phyloP scores from a whole-genome alignment of 1,140 invertebrate species.

The Drosophila azteca region DNA sequence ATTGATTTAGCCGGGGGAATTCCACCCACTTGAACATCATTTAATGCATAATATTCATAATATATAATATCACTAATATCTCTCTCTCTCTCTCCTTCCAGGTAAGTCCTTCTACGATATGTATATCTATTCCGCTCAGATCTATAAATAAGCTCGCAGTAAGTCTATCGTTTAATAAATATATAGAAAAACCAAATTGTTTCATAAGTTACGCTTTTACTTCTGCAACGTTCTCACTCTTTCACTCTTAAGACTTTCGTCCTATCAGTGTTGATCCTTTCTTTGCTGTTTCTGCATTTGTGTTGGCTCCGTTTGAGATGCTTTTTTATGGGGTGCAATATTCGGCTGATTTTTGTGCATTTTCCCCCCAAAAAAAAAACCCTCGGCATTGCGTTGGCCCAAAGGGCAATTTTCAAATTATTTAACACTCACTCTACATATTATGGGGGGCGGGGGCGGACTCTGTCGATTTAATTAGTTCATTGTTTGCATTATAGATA shows the following conservation, averaged over 20 bases:
- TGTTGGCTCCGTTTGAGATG: conserved; percentile 26
- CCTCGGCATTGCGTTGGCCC: conserved; percentile 7
- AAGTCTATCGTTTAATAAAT: conserved; percentile 63
- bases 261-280: conserved; percentile 6
- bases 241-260: conserved; percentile 4
- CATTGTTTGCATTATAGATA: conserved; percentile 59
- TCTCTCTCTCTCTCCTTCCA: conserved; percentile 36
- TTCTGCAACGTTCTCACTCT: conserved; percentile 16
- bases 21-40: not conserved
- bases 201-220: conserved; percentile 13
- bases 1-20: conserved; percentile 22
- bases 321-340: not conserved
- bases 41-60: not conserved
- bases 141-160: conserved; percentile 63
- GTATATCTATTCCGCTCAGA: not conserved
- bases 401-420: conserved; percentile 51
- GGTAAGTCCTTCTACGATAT: conserved; percentile 51
- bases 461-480: conserved; percentile 79
- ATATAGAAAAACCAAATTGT: conserved; percentile 9
- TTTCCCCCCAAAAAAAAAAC: not conserved
- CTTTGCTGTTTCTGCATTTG: conserved; percentile 6
- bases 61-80: conserved; percentile 3
- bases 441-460: conserved; percentile 41
- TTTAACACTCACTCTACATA: conserved; percentile 56
- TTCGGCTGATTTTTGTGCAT: conserved; percentile 20